Base-by-base conservation (phyloP, 2,888 invertebrate species). In the Pyrochroa serraticornis region DNA sequence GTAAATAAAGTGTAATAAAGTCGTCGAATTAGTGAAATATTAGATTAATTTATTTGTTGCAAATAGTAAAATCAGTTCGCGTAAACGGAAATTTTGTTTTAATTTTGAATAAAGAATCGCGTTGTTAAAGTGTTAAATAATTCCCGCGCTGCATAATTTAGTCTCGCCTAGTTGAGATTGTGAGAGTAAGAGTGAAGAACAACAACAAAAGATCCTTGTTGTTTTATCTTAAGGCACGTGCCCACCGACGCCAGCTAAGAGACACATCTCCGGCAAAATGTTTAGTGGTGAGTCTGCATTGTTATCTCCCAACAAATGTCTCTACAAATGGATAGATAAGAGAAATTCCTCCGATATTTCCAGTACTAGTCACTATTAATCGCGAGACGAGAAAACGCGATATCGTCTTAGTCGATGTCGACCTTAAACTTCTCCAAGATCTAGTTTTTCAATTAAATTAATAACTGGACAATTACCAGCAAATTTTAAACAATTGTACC, bases 221-320 rank as follows among this genome's bases (percentile, higher is more conserved):
- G 8, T 50, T 50, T 52, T 41, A 43, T 43, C 45, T 47, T 37
- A 36, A 44, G 62, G 62, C 64, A 63, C 64, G 64, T 54, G 64
- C 58, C 54, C 38, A 54, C 43, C 48, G 46, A 35, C 38, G 41
- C 10, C 48, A 58, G 60, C 39, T 46, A 47, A 41, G 58, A 59
- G 54, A 46, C 58, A 50, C 49, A 64, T 63, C 62, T 63, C 38
- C 47, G 54, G 54, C 60, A 66, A 58, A 66, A 66, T 66, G 66
- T 63, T 64, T 47, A 60, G 60, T 63, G 63, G 63, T 64, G 50
- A 58, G 54, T 53, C 56, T 60, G 51, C 54, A 22, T 22, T 5
- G 51, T 50, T 59, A 61, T 52, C 41, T 55, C 59, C 48, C 44
- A 52, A 51, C 42, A 48, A 48, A 37, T 48, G 46, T 45, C 45